A percentile compares a stretch with the other conserved stretches of the same genome.
These are phyloP conservation scores for Drosophila mulleri DNA, from an alignment of 2,888 invertebrate genomes.

Conservation along the genomic window DNA sequence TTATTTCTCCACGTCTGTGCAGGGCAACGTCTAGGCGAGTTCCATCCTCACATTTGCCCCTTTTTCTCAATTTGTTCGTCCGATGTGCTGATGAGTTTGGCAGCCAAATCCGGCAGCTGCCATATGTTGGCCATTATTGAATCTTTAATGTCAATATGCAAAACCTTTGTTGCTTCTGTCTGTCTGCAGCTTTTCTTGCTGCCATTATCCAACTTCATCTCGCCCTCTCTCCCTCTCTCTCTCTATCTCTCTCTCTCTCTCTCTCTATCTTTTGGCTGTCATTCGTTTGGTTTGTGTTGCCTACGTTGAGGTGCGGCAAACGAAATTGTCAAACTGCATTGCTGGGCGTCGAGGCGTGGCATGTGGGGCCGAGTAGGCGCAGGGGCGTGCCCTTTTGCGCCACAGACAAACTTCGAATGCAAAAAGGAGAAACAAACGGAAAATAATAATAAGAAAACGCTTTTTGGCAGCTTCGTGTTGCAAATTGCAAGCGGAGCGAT, in stretches of 20 bases:
- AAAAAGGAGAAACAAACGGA: conserved; percentile 5
- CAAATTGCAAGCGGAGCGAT: conserved; percentile 62
- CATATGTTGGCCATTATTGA: conserved; percentile 66
- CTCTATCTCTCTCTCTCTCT: neutral
- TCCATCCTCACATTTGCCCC: neutral
- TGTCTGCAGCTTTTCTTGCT: conserved; percentile 7
- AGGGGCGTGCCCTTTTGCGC: conserved; percentile 44
- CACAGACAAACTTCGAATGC: conserved; percentile 49
- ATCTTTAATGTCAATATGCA: conserved; percentile 77
- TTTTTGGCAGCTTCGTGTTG: conserved; percentile 66
- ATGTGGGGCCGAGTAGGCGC: neutral
- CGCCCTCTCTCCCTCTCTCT: too few relatives aligned
- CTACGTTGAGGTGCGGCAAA: conserved; percentile 54
- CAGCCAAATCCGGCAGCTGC: conserved; percentile 68
- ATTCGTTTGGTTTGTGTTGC: conserved; percentile 44
- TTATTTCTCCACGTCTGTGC: neutral
- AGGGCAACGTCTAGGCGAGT: neutral
- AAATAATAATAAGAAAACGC: conserved; percentile 60
- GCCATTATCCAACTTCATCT: neutral
- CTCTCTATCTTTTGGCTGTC: neutral
- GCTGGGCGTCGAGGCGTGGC: neutral
- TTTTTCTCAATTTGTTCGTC: neutral
- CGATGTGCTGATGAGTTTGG: conserved; percentile 58
- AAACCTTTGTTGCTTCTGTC: conserved; percentile 32
- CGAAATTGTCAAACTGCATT: conserved; percentile 55